Evolutionary conservation across 2,113 vertebrate genomes (phyloP).

Genomic region (Malurus alboscapulatus): DNA sequence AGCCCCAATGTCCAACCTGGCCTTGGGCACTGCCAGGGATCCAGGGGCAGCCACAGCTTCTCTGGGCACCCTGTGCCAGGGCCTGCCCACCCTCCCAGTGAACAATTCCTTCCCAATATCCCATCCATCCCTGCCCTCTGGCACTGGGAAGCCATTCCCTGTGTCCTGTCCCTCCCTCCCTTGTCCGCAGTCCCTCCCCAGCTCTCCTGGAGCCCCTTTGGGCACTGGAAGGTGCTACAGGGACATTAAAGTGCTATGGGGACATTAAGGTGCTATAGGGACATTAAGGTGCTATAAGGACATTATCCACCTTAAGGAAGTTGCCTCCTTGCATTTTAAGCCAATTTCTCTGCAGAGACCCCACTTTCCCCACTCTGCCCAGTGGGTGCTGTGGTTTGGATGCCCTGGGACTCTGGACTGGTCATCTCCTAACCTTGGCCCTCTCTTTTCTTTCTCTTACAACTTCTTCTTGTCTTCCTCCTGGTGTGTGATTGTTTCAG

Average conservation of each 20-base stretch:
- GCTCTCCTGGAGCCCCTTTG: background rate
- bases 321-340: background rate
- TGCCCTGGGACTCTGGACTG: background rate
- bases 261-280: too few species aligned
- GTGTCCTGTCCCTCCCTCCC: background rate
- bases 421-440: background rate
- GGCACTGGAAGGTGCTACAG: background rate
- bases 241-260: too few species aligned
- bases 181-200: background rate
- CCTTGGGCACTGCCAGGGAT: background rate
- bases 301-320: background rate
- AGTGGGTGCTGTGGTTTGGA: background rate
- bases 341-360: background rate
- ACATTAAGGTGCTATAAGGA: too few species aligned
- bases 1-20: background rate
- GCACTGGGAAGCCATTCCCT: background rate
- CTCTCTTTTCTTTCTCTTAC: background rate
- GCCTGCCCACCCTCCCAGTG: fast-evolving
- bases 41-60: background rate
- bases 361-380: background rate
- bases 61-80: background rate
- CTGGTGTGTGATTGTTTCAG: background rate
- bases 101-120: background rate
- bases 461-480: background rate
- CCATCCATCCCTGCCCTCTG: fast-evolving